These are phyloP conservation scores for Cerceris rybyensis DNA, from an alignment of 2,888 invertebrate species.

Conservation along the genomic window DNA sequence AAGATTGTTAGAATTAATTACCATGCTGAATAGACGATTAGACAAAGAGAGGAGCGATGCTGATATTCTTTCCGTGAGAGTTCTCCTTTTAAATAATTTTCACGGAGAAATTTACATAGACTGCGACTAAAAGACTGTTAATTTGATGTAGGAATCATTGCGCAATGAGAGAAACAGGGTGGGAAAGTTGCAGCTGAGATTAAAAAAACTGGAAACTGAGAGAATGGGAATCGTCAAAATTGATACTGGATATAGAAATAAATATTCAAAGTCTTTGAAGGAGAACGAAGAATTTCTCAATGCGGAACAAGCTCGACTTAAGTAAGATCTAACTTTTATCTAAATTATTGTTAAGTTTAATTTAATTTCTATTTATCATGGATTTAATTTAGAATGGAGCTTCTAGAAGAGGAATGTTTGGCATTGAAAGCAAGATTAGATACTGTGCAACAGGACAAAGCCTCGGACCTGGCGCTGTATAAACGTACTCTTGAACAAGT, in stretches of 20 bases:
- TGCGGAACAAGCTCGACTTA: conserved; percentile 75
- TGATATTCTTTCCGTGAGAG: conserved; percentile 68
- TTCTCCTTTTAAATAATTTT: background rate
- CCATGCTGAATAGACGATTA: conserved; percentile 84
- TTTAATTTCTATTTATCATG: conserved; percentile 8
- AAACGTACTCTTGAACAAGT: conserved; percentile 85
- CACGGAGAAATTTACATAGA: background rate
- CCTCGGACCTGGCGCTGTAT: conserved; percentile 83
- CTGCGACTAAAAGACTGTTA: background rate
- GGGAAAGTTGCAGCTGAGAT: conserved; percentile 84
- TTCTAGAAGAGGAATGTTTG: conserved; percentile 87
- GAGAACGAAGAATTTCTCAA: conserved; percentile 77
- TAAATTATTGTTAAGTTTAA: background rate
- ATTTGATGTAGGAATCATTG: conserved; percentile 74
- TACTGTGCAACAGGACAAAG: conserved; percentile 86
- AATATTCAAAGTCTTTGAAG: conserved; percentile 72
- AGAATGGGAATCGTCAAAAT: conserved; percentile 80
- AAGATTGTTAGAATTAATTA: conserved; percentile 84
- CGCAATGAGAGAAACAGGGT: conserved; percentile 83
- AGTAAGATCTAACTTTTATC: conserved; percentile 55
- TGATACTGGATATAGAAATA: conserved; percentile 74
- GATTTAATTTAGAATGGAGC: conserved; percentile 82
- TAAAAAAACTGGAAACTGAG: conserved; percentile 84
- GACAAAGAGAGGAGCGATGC: conserved; percentile 83
- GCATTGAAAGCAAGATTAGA: conserved; percentile 86